Base-by-base conservation (phyloP, 1,140 invertebrate species). In the Drosophila kikkawai region DNA sequence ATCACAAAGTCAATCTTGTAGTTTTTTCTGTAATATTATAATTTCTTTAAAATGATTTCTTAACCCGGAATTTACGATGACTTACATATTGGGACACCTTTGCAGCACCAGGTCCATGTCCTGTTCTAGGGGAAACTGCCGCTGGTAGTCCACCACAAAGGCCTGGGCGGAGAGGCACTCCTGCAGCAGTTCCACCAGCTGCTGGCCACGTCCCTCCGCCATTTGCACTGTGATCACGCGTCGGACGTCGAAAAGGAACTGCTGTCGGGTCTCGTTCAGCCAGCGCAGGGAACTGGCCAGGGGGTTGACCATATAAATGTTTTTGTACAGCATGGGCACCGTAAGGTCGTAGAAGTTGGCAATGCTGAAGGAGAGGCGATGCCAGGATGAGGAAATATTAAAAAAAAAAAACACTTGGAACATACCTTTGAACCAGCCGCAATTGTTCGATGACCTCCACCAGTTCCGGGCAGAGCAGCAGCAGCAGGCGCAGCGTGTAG, bases 131-230 rank as follows among this genome's bases (percentile, higher is more conserved):
- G 95, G 95, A 93, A 95, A 95, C 53, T 94, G 92, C 8, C 91
- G 80, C 91, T 96, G 94, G 92, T 96, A 97, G 93, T 97, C 96
- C 22, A 93, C 94, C 37, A 96, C 95, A 79, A 97, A 96, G 75
- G 95, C 93, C 69, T 95, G 94, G 79, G 96, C 95, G 15, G 95
- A 94, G 26, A 97, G 91, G 9, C 94, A 95, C 63, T 95, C 94
- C 68, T 94, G 94, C 76, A 97, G 81, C 68, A 95, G 86, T 37
- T 94, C 93, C 7, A 97, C 84, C 86, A 95, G 96, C 44, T 92
- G 68, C 61, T 92, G 91, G 7, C 88, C 79, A 6, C 87, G 73
- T 32, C 94, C 94, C 39, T 84, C 79, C 17, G 93, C 93, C 59
- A 92, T 6, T 63, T 84, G 77, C 0, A 73, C 19, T 55, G 60